Base-by-base conservation (phyloP, 2,888 invertebrate genomes). In the Chymomyza amoena region DNA sequence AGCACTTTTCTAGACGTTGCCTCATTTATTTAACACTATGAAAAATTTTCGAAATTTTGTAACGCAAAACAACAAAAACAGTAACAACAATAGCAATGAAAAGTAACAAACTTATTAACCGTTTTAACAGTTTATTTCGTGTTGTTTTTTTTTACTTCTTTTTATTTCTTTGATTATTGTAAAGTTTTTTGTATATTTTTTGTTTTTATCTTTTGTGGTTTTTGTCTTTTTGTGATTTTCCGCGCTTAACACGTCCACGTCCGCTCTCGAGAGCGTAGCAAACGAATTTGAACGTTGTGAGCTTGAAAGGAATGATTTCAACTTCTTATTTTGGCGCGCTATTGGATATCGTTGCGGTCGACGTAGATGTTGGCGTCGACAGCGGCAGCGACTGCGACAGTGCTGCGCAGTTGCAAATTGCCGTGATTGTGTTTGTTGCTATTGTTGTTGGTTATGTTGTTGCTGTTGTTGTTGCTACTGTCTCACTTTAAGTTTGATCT, bases 211-310 rank as follows among this genome's bases (percentile, higher is more conserved):
- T 73, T 77, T 69, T 32, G 1, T 59, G 61, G 54, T 75, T 75
- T 75, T 56, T 28, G 63, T 70, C 70, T 73, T 60, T 57, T 69
- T 18, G 62, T 74, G 81, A 77, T 82, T 89, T 83, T 81, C 79
- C 89, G 90, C 87, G 82, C 77, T 81, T 10, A 10, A 77, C 86
- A 91, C 91, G 90, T 90, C 91, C 89, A 91, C 91, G 90, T 90
- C 91, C 89, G 90, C 91, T 91, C 90, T 79, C 90, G 84, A 86
- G 90, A 91, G 90, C 89, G 81, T 77, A 89, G 79, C 79, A 83
- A 90, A 90, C 89, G 89, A 88, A 86, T 85, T 85, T 85, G 84
- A 85, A 85, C 88, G 72, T 80, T 88, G 77, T 84, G 78, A 79
- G 85, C 78, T 76, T 68, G 82, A 78, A 89, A 86, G 84, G 80